Conservation (phyloP, 2,888 invertebrate genomes). For the Embidobia sp. region DNA sequence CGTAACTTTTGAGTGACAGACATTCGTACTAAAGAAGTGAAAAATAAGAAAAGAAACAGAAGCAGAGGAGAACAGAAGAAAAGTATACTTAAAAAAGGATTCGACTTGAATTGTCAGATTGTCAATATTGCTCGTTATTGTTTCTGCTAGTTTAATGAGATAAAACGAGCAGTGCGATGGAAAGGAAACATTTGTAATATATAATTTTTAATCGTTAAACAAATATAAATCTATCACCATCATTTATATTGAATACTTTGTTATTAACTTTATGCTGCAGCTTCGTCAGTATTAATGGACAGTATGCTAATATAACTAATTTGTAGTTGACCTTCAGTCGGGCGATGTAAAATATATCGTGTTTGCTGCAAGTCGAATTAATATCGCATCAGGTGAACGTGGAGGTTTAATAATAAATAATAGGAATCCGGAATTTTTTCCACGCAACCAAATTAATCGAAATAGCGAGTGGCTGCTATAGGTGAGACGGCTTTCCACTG, state of each 20-base stretch:
- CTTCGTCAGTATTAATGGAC: constrained; percentile 35
- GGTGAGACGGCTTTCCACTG: not conserved
- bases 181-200: too few species aligned
- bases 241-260: constrained; percentile 16
- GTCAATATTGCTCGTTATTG: too few species aligned
- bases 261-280: too few species aligned
- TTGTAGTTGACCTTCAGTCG: constrained; percentile 17
- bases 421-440: constrained; percentile 2
- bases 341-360: constrained; percentile 16
- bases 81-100: not conserved
- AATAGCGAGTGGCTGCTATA: not conserved
- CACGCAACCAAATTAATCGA: not conserved
- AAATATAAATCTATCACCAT: too few species aligned
- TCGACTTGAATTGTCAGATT: constrained; percentile 1
- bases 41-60: too few species aligned
- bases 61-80: too few species aligned
- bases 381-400: constrained; percentile 14
- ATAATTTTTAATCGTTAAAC: too few species aligned
- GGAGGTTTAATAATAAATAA: constrained; percentile 18
- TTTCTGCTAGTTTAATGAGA: too few species aligned
- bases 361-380: constrained; percentile 15
- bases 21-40: too few species aligned
- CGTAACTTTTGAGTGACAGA: too few species aligned
- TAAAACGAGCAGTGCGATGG: not conserved
- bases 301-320: constrained; percentile 18